These are phyloP conservation scores for Pelvicachromis taeniatus DNA, from an alignment of 2,113 vertebrate species.

Conservation along the genomic window DNA sequence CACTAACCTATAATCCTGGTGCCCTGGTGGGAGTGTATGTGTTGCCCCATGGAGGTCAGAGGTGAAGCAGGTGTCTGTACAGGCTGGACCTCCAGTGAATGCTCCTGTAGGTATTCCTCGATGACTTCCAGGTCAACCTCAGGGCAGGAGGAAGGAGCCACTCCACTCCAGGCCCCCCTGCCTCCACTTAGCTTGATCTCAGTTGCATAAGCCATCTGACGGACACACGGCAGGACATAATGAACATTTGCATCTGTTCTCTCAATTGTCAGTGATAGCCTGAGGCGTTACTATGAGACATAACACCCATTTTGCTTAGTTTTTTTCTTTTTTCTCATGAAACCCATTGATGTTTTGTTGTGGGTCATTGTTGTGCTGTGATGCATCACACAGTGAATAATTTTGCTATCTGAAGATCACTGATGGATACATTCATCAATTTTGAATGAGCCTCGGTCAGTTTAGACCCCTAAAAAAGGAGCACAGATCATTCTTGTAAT, in stretches of 20 bases:
- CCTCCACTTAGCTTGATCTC: conserved; percentile 47
- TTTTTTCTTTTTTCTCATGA: not conserved
- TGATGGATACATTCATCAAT: not conserved
- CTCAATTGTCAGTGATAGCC: not conserved
- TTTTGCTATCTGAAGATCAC: not conserved
- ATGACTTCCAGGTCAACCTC: conserved; percentile 78
- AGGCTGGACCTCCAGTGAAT: conserved; percentile 68
- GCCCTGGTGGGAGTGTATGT: conserved; percentile 28
- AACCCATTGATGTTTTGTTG: not conserved
- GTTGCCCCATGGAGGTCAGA: conserved; percentile 12
- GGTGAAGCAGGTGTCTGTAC: conserved; percentile 3
- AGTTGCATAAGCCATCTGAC: conserved; percentile 59
- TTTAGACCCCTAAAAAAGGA: not conserved
- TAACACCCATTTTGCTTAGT: not conserved
- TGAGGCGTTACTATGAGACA: not conserved
- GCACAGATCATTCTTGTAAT: not conserved
- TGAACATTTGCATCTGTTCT: not conserved
- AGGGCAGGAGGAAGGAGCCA: conserved; percentile 30
- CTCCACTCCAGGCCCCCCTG: conserved; percentile 39
- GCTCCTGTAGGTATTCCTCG: conserved; percentile 78
- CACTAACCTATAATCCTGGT: conserved; percentile 62
- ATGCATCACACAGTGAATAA: not conserved
- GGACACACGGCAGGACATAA: not conserved
- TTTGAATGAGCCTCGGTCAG: not conserved
- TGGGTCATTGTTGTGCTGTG: not conserved